Base-by-base conservation (phyloP, 2,888 invertebrate species). In the Macrophya annulata region DNA sequence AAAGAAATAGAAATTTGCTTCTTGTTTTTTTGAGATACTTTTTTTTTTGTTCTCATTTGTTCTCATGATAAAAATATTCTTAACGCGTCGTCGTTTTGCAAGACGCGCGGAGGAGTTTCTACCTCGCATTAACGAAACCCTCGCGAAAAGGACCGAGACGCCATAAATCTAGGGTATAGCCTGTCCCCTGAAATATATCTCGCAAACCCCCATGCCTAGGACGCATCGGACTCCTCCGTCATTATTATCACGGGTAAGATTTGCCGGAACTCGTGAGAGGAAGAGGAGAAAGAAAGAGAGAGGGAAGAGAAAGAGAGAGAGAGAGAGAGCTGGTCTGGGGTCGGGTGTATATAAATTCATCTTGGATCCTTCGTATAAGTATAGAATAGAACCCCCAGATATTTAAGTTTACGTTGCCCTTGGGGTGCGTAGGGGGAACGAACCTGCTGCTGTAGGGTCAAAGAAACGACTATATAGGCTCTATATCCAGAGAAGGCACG, bases 211-310 rank as follows among this genome's bases (percentile, higher is more conserved):
- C 45, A n/a, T 83, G 83, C 68, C 51, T 65, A 83, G 12, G 21
- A 83, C 25, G 71, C 51, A 83, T 83, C 31, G 83, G n/a, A 45
- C 37, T 51, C 43, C 83, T 83, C n/a, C 48, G 62, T 83, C 83
- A 83, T 83, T 83, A 83, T 83, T 68, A 83, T 71, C 83, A 37
- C 31, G 21, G 48, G 40, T 25, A 71, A 31, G 43, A 83, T 83
- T 83, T 15, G 10, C 68, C 83, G 71, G n/a, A 31, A 37, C 51
- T 45, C 48, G n/a, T 74, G 2, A 48, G 72, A 25, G 82, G 72
- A 3, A 31, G 31, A 31, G 31, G 3, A 31, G 3, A 3, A 31
- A 31, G 31, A 31, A 31, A 31, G 31, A 31, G 1, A 31, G 31
- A 31, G 31, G 31, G 3, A 31, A 31, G 3, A 31, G 3, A 31